These are phyloP conservation scores for Cerceris rybyensis DNA, from an alignment of 2,888 invertebrate species.

Conservation along the genomic window DNA sequence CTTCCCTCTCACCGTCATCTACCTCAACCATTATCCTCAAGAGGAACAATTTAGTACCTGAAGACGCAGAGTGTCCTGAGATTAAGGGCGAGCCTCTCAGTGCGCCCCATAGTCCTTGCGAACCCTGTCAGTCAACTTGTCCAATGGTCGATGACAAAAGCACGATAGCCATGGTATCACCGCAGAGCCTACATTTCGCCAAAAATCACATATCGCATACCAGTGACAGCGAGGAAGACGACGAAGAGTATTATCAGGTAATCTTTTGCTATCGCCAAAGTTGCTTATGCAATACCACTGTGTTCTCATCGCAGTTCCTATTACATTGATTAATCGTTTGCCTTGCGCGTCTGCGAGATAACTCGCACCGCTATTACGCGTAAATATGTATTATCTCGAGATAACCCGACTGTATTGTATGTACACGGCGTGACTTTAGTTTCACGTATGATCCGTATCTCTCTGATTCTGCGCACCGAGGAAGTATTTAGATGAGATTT, in stretches of 20 bases:
- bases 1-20: constrained; percentile 37
- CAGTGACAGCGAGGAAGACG: constrained; percentile 79
- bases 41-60: constrained; percentile 54
- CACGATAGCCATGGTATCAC: constrained; percentile 74
- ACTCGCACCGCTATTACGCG: too few relatives aligned
- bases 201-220: constrained; percentile 65
- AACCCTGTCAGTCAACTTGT: constrained; percentile 48
- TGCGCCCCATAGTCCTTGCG: constrained; percentile 88
- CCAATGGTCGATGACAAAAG: constrained; percentile 67
- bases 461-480: too few relatives aligned
- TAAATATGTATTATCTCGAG: too few relatives aligned
- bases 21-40: constrained; percentile 55
- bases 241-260: constrained; percentile 75
- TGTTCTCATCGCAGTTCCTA: not conserved
- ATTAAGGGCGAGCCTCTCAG: constrained; percentile 92
- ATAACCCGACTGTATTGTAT: too few relatives aligned
- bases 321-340: not conserved
- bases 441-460: too few relatives aligned
- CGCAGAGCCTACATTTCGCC: constrained; percentile 72
- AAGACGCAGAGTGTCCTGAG: constrained; percentile 74
- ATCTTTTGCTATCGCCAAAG: not conserved
- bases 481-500: too few relatives aligned
- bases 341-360: not conserved
- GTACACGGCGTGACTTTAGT: too few relatives aligned
- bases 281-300: not conserved